phyloP scores from a whole-genome alignment of 2,888 invertebrate genomes.

The Steinernema hermaphroditum region DNA sequence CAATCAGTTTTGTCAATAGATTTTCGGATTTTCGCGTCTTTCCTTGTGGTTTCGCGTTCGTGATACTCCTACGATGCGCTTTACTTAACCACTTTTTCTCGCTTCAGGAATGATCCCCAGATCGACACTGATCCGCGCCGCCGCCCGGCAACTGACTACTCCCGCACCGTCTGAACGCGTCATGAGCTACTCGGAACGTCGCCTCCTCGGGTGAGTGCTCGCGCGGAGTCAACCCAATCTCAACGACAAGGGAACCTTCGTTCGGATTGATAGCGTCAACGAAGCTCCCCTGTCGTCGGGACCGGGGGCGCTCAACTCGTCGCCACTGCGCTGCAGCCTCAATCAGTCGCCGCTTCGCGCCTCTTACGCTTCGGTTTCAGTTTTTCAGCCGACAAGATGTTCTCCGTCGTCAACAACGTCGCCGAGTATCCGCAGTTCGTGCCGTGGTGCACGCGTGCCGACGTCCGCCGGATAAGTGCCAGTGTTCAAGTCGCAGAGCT shows the following conservation, averaged over 20 bases:
- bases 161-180: not conserved
- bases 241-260: constrained; percentile 14
- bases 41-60: too few relatives aligned
- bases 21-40: too few relatives aligned
- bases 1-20: too few relatives aligned
- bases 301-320: not conserved
- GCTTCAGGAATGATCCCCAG: too few relatives aligned
- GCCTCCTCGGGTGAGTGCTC: constrained; percentile 1
- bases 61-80: too few relatives aligned
- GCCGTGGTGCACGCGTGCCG: constrained; percentile 56
- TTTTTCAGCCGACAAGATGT: constrained; percentile 61
- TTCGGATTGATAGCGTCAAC: not conserved
- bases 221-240: not conserved
- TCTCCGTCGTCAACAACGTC: constrained; percentile 57
- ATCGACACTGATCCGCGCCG: not conserved
- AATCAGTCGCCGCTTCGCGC: not conserved
- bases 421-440: constrained; percentile 59
- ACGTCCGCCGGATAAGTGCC: constrained; percentile 42
- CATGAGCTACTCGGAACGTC: constrained; percentile 15
- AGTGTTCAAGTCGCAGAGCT: constrained; percentile 46
- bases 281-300: constrained; percentile 4
- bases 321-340: not conserved
- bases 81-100: too few relatives aligned
- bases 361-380: constrained; percentile 36
- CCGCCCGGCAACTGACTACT: not conserved